Evolutionary conservation across 2,888 invertebrate species (phyloP).

Genomic region (Nemotelus pantherinus): DNA sequence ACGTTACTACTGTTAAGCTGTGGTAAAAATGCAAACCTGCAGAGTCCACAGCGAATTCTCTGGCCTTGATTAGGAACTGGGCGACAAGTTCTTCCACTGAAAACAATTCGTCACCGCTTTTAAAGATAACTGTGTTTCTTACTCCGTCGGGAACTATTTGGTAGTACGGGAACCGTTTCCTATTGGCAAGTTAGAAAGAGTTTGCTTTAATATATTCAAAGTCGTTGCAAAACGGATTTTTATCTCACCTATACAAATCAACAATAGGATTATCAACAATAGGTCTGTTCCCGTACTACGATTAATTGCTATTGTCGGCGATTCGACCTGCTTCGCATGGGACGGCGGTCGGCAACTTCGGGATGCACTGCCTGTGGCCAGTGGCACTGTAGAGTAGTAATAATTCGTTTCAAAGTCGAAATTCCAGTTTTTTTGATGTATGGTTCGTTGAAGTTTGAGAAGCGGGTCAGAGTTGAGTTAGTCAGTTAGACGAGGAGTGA

Average conservation of each 20-base stretch:
- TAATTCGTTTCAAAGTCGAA: too few relatives aligned
- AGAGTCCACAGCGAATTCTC: slow-evolving; percentile 87
- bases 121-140: slow-evolving; percentile 84
- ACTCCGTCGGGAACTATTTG: slow-evolving; percentile 82
- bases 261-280: slow-evolving; percentile 93
- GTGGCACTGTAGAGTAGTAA: too few relatives aligned
- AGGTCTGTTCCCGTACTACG: too few relatives aligned
- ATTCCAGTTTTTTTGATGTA: too few relatives aligned
- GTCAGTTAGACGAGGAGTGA: too few relatives aligned
- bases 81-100: slow-evolving; percentile 93
- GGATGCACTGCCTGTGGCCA: too few relatives aligned
- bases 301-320: too few relatives aligned
- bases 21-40: slow-evolving; percentile 66
- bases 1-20: too few relatives aligned
- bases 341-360: too few relatives aligned
- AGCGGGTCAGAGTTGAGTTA: too few relatives aligned
- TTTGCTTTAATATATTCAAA: not conserved
- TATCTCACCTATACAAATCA: slow-evolving; percentile 74
- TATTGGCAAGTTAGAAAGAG: slow-evolving; percentile 52
- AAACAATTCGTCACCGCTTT: slow-evolving; percentile 83
- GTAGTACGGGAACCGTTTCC: slow-evolving; percentile 87
- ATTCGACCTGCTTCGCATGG: too few relatives aligned
- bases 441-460: too few relatives aligned
- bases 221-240: not conserved
- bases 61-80: slow-evolving; percentile 90